phyloP scores from a whole-genome alignment of 1,140 invertebrate genomes.

The Probaryconus sp. region DNA sequence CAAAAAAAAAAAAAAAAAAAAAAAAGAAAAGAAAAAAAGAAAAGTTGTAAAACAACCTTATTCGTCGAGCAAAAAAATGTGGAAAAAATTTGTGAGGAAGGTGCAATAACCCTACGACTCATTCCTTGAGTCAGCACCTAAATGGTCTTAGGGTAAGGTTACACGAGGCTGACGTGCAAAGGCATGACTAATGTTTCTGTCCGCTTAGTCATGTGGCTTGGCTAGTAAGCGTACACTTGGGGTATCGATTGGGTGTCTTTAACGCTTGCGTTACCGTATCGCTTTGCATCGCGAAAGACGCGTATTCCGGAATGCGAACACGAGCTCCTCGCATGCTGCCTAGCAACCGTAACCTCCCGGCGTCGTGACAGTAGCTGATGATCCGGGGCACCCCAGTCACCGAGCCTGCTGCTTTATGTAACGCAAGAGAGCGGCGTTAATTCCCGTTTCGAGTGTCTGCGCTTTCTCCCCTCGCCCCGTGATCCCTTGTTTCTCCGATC shows the following conservation, averaged over 20 bases:
- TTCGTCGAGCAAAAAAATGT: too few relatives aligned
- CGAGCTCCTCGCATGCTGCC: constrained; percentile 41
- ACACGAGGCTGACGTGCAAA: constrained; percentile 16
- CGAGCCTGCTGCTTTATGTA: constrained; percentile 47
- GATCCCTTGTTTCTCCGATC: background rate
- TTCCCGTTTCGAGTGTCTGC: constrained; percentile 48
- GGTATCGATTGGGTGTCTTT: constrained; percentile 55
- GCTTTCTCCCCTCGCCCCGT: constrained; percentile 18
- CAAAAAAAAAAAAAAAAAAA: constrained; percentile 18
- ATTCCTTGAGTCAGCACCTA: too few relatives aligned
- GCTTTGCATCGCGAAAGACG: constrained; percentile 53
- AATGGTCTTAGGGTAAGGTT: too few relatives aligned
- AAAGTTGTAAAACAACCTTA: too few relatives aligned
- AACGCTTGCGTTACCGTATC: constrained; percentile 54
- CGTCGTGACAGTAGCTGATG: constrained; percentile 48
- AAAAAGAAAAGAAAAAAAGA: background rate
- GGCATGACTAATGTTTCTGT: constrained; percentile 45
- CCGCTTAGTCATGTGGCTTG: constrained; percentile 50
- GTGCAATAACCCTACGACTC: too few relatives aligned
- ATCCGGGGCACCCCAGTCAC: constrained; percentile 24
- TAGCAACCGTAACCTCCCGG: constrained; percentile 56
- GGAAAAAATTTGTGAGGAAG: too few relatives aligned
- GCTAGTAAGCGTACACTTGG: constrained; percentile 38
- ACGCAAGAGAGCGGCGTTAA: constrained; percentile 48
- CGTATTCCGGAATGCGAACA: constrained; percentile 51